Base-by-base conservation (phyloP, 2,888 invertebrate genomes). In the Uloborus plumipes region DNA sequence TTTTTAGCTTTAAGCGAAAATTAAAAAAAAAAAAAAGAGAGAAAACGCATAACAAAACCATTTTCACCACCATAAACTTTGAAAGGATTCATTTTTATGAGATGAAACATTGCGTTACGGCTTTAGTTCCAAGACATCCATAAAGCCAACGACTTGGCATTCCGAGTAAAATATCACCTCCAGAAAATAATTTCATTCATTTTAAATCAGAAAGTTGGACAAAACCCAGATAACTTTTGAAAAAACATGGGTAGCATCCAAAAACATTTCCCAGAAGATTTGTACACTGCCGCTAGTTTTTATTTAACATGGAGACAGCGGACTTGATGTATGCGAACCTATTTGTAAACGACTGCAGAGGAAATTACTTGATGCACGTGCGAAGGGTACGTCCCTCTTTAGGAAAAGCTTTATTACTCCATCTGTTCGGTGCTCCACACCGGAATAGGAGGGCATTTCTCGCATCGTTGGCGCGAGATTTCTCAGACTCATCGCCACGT, bases 101-200 rank as follows among this genome's bases (percentile, higher is more conserved):
- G 39, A 39, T 39, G 39, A 39, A 39, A 39, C 39, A 39, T 39
- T 39, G 39, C 39, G 11, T 39, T 39, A 39, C 39, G 39, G 39
- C 39, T 39, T 39, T 39, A 39, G 39, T 39, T 39, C 39, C 39
- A 39, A 39, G 39, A 39, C 39, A 39, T 39, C 39, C 39, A 39
- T 39, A 39, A 39, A 39, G 39, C 39, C 39, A 39, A 39, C 39
- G 39, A 39, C 39, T 39, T 39, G 39, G 39, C 39, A 39, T 39
- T 39, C 39, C 39, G 9, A 76, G 70, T 62, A 71, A 78, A 70
- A 71, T 70, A 78, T 78, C 77, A 78, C 77, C 77, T 71, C 58
- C 77, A 55, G 66, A 78, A 71, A 78, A 78, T 70, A 78, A 78
- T 78, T 78, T 78, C 77, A 78, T 71, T 70, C 77, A 55, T 77